Conservation (phyloP, 1,140 invertebrate species). For the Ceratoteleas bidentatus region DNA sequence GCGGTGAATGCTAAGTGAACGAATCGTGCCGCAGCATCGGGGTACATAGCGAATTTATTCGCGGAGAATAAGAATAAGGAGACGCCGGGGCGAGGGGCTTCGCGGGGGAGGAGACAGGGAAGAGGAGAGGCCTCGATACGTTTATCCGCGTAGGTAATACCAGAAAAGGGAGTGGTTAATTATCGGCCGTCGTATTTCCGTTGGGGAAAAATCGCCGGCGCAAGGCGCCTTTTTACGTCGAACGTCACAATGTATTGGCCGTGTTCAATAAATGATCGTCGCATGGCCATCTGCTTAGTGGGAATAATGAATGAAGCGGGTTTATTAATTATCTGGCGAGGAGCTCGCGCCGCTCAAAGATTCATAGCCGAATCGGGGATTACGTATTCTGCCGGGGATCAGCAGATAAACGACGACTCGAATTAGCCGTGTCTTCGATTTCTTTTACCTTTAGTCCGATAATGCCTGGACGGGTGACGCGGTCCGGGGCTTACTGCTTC, state of each 20-base stretch:
- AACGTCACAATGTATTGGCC: not conserved
- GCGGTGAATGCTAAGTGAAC: slow-evolving; percentile 71
- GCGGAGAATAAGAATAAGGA: slow-evolving; percentile 67
- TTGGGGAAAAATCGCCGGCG: slow-evolving; percentile 26
- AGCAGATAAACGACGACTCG: slow-evolving; percentile 2
- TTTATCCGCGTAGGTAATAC: slow-evolving; percentile 65
- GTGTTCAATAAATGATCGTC: slow-evolving; percentile 42
- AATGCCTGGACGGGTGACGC: not conserved
- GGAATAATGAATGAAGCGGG: not conserved
- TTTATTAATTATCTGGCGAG: slow-evolving; percentile 17
- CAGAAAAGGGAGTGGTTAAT: slow-evolving; percentile 66
- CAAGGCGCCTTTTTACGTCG: slow-evolving; percentile 37
- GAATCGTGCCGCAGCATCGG: slow-evolving; percentile 67
- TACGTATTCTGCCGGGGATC: slow-evolving; percentile 11
- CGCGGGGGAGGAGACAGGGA: slow-evolving; percentile 31
- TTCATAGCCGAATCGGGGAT: slow-evolving; percentile 17
- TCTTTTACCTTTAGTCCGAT: not conserved
- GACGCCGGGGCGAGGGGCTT: slow-evolving; percentile 31
- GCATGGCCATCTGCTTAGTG: slow-evolving; percentile 30
- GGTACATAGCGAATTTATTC: slow-evolving; percentile 70
- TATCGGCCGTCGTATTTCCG: slow-evolving; percentile 58
- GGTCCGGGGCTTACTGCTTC: not conserved
- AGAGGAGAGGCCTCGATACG: slow-evolving; percentile 46
- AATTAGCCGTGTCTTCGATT: slow-evolving; percentile 11
- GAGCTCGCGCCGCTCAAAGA: slow-evolving; percentile 13